A percentile compares a stretch with the other conserved stretches of the same genome.
These are phyloP conservation scores for Typhlomys cinereus DNA, from an alignment of 2,113 vertebrate genomes.

Conservation along the genomic window DNA sequence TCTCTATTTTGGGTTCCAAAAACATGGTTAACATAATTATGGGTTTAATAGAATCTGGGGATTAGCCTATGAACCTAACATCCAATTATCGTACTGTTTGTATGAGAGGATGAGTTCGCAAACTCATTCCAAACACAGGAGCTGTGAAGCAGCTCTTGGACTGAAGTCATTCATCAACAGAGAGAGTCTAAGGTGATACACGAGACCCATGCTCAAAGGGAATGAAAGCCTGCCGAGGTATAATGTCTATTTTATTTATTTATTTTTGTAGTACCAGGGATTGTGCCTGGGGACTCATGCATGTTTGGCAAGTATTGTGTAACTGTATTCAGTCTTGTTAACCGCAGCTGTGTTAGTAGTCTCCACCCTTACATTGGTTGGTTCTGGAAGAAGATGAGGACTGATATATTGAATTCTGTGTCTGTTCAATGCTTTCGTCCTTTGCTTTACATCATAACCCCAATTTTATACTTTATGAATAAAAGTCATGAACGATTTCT, in stretches of 20 bases:
- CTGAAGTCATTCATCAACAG: background rate
- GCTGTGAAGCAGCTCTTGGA: constrained; percentile 37
- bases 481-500: background rate
- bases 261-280: background rate
- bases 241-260: background rate
- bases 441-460: background rate
- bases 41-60: constrained; percentile 53
- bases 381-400: background rate
- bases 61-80: constrained; percentile 41
- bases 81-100: constrained; percentile 45
- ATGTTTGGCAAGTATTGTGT: too few species aligned
- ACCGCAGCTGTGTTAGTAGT: background rate
- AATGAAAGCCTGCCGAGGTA: background rate
- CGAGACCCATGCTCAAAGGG: background rate
- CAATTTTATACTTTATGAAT: background rate
- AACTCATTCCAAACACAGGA: constrained; percentile 36
- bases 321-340: background rate
- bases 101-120: constrained; percentile 31
- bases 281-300: background rate
- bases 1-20: constrained; percentile 48
- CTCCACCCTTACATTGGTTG: background rate
- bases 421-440: background rate
- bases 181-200: background rate
- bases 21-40: constrained; percentile 41
- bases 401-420: background rate